Base-by-base conservation (phyloP, 2,888 invertebrate genomes). In the Drosophila heteroneura region DNA sequence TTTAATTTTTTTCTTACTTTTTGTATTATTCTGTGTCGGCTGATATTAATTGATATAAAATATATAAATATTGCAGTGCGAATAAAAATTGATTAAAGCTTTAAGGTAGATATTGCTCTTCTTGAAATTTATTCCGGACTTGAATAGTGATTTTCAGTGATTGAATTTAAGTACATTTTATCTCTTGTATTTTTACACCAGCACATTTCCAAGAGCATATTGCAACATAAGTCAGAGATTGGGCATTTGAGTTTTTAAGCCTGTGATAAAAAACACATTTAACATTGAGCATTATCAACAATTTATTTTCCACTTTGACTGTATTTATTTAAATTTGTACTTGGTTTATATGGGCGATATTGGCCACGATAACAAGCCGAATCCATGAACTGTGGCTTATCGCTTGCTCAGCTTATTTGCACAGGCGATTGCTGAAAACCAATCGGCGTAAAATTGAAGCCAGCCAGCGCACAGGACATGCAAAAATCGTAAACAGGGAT, bases 401-500 rank as follows among this genome's bases (percentile, higher is more conserved):
- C 92, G 89, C 90, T 81, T 70, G 81, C 83, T 81, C 74, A 83
- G 83, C 84, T 89, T 93, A 93, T 93, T 93, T 93, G 92, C 91
- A 93, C 93, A 93, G 93, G 92, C 93, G 91, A 92, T 93, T 93
- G 91, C 92, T 90, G 85, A 93, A 91, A 93, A 92, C 93, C 93
- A 93, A 93, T 93, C 92, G 91, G 93, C 93, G 93, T 93, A 93
- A 93, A 93, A 93, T 93, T 93, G 90, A 93, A 93, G 93, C 92
- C 92, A 87, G 85, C 81, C 91, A 85, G 85, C 76, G 72, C 66
- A 73, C 60, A 69, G 79, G 74, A 89, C 74, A 81, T 73, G 82
- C 67, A 76, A 80, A 79, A 83, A 75, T 68, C 74, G 73, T 76
- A 74, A 76, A 84, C 76, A 76, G 76, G 81, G 75, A 77, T 78